Percentiles rank a stretch among this genome's conserved stretches.
phyloP scores from a whole-genome alignment of 2,888 invertebrate genomes.

The Melanchra persicariae region DNA sequence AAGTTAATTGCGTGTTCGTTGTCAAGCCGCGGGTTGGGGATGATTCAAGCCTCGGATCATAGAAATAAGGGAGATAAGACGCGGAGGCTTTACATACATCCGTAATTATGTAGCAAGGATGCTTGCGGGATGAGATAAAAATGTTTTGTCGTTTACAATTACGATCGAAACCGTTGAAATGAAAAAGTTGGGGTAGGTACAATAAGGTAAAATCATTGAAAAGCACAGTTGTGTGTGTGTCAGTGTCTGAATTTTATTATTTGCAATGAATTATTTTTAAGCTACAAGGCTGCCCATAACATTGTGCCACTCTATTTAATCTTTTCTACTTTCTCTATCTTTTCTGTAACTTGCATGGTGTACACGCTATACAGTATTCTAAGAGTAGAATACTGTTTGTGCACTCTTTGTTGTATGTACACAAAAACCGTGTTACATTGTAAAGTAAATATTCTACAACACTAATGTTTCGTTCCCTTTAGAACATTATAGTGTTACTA shows the following conservation, averaged over 20 bases:
- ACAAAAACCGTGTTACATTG: neutral
- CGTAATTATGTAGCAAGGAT: conserved; percentile 40
- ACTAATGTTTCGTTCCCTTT: too few relatives aligned
- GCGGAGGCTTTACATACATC: conserved; percentile 33
- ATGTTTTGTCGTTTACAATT: conserved; percentile 32
- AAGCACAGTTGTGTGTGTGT: neutral
- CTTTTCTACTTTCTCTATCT: too few relatives aligned
- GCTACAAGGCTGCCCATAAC: too few relatives aligned
- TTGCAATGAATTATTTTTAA: too few relatives aligned
- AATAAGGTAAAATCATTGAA: neutral
- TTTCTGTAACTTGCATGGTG: too few relatives aligned
- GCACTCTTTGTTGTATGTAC: neutral
- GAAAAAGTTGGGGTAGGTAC: neutral
- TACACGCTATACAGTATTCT: too few relatives aligned
- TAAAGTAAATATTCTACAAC: too few relatives aligned
- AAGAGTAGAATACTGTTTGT: too few relatives aligned
- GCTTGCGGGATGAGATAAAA: conserved; percentile 37
- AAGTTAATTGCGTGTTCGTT: conserved; percentile 81
- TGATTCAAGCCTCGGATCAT: conserved; percentile 71
- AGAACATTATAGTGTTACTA: neutral
- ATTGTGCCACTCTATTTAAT: too few relatives aligned
- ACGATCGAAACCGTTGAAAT: conserved; percentile 17
- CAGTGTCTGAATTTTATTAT: too few relatives aligned
- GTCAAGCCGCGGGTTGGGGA: conserved; percentile 71
- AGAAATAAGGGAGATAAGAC: conserved; percentile 62